Base-by-base conservation (phyloP, 2,888 invertebrate genomes). In the Celastrina argiolus region DNA sequence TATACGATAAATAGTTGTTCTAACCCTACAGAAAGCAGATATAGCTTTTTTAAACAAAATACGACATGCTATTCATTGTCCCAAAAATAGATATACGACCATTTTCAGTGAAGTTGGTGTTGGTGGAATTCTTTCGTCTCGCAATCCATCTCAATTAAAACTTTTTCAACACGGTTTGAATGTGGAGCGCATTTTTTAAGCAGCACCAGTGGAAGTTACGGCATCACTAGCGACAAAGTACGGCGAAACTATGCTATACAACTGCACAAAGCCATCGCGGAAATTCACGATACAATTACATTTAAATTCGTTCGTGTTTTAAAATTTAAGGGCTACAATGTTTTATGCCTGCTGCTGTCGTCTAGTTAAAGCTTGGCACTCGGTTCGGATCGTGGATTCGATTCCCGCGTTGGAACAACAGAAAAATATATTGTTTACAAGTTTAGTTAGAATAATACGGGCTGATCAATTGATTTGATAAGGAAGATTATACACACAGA, bases 61-160 rank as follows among this genome's bases (percentile, higher is more conserved):
- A 51, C 26, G 22, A 5, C 18, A 12, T 10, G 45, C 16, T 51
- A 18, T 2, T 22, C 8, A 26, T 51, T 12, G 22, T 51, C 5
- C 22, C 12, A 26, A 51, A 51, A 51, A 51, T 51, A 51, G 18
- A 45, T 7, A 7, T 16, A 51, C 26, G 51, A 51, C 22, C 26
- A 51, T 26, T 51, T 12, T 10, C 36, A 36, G 18, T 6, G 16
- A 3, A 45, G 22, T 51, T 51, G 22, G 51, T 26, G 51, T n/a
- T n/a, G n/a, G n/a, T n/a, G n/a, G n/a, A 51, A 51, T 51, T 45
- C 45, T 45, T 45, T 16, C 26, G 31, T 31, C 10, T 18, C 51
- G 12, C 59, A 16, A 59, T 31, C 31, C 31, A 31, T 61, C 61
- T 18, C 61, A 61, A 61, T 61, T 36, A 61, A 61, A 58, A 34